phyloP scores from a whole-genome alignment of 2,113 vertebrate genomes.

The Syrrhaptes paradoxus region DNA sequence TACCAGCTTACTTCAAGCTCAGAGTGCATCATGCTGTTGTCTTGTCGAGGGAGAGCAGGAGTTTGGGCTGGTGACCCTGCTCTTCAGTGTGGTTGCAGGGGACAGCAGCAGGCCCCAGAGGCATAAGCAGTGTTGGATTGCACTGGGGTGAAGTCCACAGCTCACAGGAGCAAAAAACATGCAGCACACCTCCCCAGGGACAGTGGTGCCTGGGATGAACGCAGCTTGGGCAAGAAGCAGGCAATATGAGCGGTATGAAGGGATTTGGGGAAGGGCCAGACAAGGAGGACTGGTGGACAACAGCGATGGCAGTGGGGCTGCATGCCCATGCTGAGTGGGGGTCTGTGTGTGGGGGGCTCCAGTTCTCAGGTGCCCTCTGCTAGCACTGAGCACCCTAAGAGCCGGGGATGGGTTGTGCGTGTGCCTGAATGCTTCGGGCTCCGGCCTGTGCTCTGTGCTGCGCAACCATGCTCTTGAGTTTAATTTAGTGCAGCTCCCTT shows the following conservation, averaged over 20 bases:
- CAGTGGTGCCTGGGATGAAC: neutral
- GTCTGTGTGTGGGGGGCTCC: accelerated
- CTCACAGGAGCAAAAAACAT: neutral
- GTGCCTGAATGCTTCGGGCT: neutral
- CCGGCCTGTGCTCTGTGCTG: accelerated
- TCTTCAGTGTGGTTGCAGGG: neutral
- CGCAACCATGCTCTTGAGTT: accelerated
- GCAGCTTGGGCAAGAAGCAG: accelerated
- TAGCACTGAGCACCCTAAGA: neutral
- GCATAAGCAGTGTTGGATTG: neutral
- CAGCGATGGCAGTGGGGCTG: too few relatives aligned
- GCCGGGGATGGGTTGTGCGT: accelerated
- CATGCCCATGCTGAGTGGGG: accelerated
- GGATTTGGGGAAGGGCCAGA: too few relatives aligned
- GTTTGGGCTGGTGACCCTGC: neutral
- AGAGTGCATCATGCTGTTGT: neutral
- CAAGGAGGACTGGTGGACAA: too few relatives aligned
- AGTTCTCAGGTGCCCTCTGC: neutral
- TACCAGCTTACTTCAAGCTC: neutral
- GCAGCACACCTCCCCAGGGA: accelerated
- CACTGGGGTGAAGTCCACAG: neutral
- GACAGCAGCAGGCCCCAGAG: neutral
- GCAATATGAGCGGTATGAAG: neutral
- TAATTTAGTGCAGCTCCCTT: too few relatives aligned
- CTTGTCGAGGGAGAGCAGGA: neutral